Base-by-base conservation (phyloP, 2,797 vertebrate genomes). In the Poeciliopsis presidionis region DNA sequence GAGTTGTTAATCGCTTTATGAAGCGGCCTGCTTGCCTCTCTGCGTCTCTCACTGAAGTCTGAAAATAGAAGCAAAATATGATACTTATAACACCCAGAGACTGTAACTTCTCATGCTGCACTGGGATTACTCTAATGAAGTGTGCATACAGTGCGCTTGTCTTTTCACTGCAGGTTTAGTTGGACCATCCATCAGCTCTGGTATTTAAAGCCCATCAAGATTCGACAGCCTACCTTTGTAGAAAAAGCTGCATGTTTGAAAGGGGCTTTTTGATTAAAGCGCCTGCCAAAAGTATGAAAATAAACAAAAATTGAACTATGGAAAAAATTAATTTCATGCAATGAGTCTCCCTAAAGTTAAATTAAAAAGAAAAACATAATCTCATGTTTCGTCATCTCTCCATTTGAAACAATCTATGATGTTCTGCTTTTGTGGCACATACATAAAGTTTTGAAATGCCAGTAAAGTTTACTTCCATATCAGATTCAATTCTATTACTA, bases 1-100 rank as follows among this genome's bases (percentile, higher is more conserved):
- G 86, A 91, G 90, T 86, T 91, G 88, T 78, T 94, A 93, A 95
- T 95, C 92, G 85, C 92, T 93, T 93, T 93, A 93, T 87, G 81
- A 81, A 78, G 84, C 87, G 84, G 87, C 74, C 88, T 81, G 82
- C 57, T 8, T 53, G 88, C 73, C 88, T 81, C 36, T 4, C 75
- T 79, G 57, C 78, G 49, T 73, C 83, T 81, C 76, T 43, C 78
- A 75, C 81, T 72, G 71, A 88, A 87, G 81, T 85, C 90, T 93
- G 93, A 93, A 94, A 95, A 95, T 95, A 94, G 92, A 88, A 88
- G 74, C 85, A 78, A 84, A 87, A 47, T 82, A 81, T 88, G 74
- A 89, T 81, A 85, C 89, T 86, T 89, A 57, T 85, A 85, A 83
- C 75, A 78, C 72, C 74, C n/a, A 74, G 84, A 84, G 80, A 88